Conservation (phyloP, 2,113 vertebrate genomes). For the Tachysurus vachellii region DNA sequence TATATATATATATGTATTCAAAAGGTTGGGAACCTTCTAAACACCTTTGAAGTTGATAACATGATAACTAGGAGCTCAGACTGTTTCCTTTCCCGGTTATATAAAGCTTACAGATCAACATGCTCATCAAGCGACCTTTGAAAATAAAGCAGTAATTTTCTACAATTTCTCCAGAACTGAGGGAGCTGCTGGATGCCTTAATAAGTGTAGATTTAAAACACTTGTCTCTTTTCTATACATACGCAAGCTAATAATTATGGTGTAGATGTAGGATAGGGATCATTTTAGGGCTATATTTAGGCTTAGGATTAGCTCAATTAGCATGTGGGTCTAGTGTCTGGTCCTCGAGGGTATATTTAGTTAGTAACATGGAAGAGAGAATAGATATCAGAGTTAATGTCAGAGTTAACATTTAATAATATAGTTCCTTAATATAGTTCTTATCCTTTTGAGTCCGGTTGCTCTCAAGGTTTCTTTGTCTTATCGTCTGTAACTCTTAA, state of each 20-base stretch:
- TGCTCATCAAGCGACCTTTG: constrained; percentile 24
- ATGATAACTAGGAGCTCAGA: constrained; percentile 31
- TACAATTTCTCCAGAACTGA: neutral
- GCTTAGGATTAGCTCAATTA: neutral
- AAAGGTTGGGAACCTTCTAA: neutral
- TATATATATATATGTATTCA: too few relatives aligned
- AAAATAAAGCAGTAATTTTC: constrained; percentile 9
- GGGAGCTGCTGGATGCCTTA: neutral
- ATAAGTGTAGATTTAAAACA: constrained; percentile 6
- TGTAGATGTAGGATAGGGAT: neutral
- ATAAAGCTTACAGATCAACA: constrained; percentile 12
- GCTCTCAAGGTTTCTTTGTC: too few relatives aligned
- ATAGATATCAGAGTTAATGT: neutral
- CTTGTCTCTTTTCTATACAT: neutral
- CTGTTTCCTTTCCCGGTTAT: constrained; percentile 38
- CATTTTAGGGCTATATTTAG: neutral
- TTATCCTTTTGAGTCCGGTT: too few relatives aligned
- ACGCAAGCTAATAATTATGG: neutral
- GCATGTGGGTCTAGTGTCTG: neutral
- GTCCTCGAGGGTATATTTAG: neutral
- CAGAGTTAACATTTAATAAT: neutral
- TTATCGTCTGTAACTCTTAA: too few relatives aligned
- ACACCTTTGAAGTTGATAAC: constrained; percentile 44
- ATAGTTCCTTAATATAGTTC: neutral
- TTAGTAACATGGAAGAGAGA: neutral